Evolutionary conservation across 2,113 vertebrate genomes (phyloP).

Genomic region (Pogona vitticeps): DNA sequence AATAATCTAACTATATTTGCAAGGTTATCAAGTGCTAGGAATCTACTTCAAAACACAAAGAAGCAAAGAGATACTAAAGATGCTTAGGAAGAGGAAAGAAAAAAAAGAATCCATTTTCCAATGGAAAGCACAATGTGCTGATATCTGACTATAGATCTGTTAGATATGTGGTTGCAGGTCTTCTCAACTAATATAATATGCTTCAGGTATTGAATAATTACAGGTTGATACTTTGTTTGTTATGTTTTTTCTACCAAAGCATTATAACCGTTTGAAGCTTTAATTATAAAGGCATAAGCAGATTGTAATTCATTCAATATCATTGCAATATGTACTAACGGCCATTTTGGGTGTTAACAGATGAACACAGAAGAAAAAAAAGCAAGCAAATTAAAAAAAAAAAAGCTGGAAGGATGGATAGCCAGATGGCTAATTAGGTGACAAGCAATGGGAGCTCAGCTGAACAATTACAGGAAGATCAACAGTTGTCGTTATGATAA

Average conservation of each 20-base stretch:
- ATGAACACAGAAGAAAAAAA: not conserved
- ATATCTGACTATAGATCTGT: not conserved
- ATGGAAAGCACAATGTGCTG: not conserved
- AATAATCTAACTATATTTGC: not conserved
- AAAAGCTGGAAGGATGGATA: not conserved
- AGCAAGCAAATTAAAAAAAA: not conserved
- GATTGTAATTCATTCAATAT: not conserved
- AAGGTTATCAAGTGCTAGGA: not conserved
- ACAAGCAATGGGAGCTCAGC: not conserved
- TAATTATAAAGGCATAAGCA: not conserved
- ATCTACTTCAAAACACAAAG: not conserved
- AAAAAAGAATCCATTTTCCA: not conserved
- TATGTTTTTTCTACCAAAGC: not conserved
- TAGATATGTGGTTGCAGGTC: not conserved
- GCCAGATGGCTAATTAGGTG: not conserved
- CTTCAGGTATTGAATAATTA: not conserved
- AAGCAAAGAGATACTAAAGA: not conserved
- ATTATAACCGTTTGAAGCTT: not conserved
- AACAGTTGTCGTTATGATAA: not conserved
- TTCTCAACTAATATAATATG: not conserved
- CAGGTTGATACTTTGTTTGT: too few species aligned
- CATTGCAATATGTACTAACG: not conserved
- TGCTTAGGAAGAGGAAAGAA: not conserved
- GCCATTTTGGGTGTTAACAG: not conserved
- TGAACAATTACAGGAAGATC: conserved; percentile 25